Percentiles rank a stretch among this genome's conserved stretches.
phyloP scores from a whole-genome alignment of 2,113 vertebrate genomes.

The Trematomus loennbergii region DNA sequence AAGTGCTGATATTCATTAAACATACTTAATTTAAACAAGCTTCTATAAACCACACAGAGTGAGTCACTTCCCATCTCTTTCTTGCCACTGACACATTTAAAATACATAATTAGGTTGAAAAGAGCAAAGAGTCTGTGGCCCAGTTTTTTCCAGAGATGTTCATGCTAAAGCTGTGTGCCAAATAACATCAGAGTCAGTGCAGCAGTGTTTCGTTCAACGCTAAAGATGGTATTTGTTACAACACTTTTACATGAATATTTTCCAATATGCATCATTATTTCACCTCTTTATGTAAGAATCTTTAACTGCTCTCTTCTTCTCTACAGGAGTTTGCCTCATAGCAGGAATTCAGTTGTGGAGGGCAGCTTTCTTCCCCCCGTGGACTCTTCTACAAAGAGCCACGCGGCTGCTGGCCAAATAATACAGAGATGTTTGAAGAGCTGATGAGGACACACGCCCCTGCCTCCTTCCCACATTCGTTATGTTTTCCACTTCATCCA shows the following conservation, averaged over 20 bases:
- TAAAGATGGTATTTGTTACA: too few species aligned
- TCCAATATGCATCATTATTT: background rate
- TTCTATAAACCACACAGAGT: background rate
- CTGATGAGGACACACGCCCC: background rate
- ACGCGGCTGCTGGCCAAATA: background rate
- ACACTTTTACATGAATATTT: background rate
- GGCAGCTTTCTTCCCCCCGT: background rate
- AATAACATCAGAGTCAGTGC: background rate
- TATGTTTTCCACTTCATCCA: background rate
- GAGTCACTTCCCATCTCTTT: constrained; percentile 12
- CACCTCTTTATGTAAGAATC: too few species aligned
- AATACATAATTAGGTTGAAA: constrained; percentile 39
- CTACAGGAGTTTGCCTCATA: background rate
- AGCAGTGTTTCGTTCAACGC: background rate
- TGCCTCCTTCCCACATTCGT: background rate
- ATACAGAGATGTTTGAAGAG: background rate
- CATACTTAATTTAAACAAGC: too few species aligned
- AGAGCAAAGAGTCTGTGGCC: background rate
- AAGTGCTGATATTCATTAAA: constrained; percentile 14
- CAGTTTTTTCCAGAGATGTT: constrained; percentile 1
- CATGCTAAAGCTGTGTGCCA: background rate
- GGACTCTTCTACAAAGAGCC: background rate
- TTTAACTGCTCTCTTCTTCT: background rate
- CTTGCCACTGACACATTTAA: constrained; percentile 16
- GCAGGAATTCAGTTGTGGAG: background rate